Conservation (phyloP, 1,140 invertebrate species). For the Caenorhabditis latens region DNA sequence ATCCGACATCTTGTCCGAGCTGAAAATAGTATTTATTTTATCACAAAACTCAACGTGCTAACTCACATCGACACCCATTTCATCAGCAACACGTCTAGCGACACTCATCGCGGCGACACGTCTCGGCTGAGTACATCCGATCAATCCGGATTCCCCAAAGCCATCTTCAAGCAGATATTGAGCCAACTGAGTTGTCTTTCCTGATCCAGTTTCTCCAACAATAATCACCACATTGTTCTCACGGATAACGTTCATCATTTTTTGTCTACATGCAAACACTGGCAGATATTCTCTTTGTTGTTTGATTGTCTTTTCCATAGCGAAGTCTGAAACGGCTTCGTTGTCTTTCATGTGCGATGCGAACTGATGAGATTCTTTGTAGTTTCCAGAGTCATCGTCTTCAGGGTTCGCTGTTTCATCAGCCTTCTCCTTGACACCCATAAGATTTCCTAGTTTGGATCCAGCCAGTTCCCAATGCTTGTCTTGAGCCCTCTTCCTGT, state of each 20-base stretch:
- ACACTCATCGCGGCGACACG: constrained; percentile 99
- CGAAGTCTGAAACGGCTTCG: constrained; percentile 89
- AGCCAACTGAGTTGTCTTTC: constrained; percentile 98
- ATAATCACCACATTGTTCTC: constrained; percentile 76
- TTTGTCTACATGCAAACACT: constrained; percentile 93
- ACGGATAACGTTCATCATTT: constrained; percentile 85
- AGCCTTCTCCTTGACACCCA: constrained; percentile 88
- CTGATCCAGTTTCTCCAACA: constrained; percentile 94
- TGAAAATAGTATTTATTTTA: constrained; percentile 36
- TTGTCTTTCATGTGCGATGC: constrained; percentile 89
- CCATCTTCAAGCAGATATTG: constrained; percentile 98
- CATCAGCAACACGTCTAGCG: constrained; percentile 97
- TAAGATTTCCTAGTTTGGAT: constrained; percentile 95
- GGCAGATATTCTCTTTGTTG: constrained; percentile 92
- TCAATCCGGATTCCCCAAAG: constrained; percentile 89
- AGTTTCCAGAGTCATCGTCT: constrained; percentile 79
- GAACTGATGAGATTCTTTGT: constrained; percentile 86
- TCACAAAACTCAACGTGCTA: not conserved
- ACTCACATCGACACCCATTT: constrained; percentile 86
- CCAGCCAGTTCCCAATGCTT: constrained; percentile 99
- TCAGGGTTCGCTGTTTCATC: constrained; percentile 82
- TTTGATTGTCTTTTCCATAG: constrained; percentile 87
- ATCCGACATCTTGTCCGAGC: constrained; percentile 86
- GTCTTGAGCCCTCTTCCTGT: constrained; percentile 89
- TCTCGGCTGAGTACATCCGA: constrained; percentile 91